Base-by-base conservation (phyloP, 2,888 invertebrate species). In the Epirrhoe alternata region DNA sequence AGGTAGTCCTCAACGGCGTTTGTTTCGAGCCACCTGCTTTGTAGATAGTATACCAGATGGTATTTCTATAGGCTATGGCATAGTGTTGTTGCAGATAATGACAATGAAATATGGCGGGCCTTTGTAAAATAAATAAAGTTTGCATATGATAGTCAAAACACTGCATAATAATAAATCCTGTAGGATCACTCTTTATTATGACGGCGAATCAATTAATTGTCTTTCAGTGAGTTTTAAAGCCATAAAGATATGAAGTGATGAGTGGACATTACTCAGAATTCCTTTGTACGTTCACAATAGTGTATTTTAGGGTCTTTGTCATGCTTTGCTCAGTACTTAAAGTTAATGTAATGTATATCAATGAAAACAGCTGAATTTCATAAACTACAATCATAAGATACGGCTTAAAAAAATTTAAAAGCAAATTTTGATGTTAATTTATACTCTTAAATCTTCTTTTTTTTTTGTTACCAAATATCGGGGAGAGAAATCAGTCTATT, bases 121-220 rank as follows among this genome's bases (percentile, higher is more conserved):
- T 47, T 42, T 59, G 58, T 47, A 57, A 56, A 66, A 62, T 59
- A 63, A 42, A 66, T 64, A 66, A 54, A 58, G 42, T 60, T 53
- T 31, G 33, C 58, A 38, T 57, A 38, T 45, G 56, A 53, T 52
- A 61, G 69, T 61, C 65, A 69, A 69, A 69, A 52, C 47, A 47
- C 54, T 64, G 49, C 57, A 61, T 64, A 58, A 58, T 51, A 63
- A 65, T 69, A 70, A 72, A 69, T 69, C 61, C 50, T 35, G 24
- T 47, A 57, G 65, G 67, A 67, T 69, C 58, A 56, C 56, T 45
- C 50, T 68, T 71, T 65, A 68, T 71, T 66, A 61, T 59, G 71
- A 61, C 33, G 47, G 60, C 56, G 31, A 60, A 61, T 63, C 58
- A 69, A 69, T 63, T 61, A 62, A 54, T 50, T 47, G 61, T 42